Evolutionary conservation across 2,888 invertebrate species (phyloP), one percentile per base, ranked within the genome.

Genomic region (Mythimna lalbum): DNA sequence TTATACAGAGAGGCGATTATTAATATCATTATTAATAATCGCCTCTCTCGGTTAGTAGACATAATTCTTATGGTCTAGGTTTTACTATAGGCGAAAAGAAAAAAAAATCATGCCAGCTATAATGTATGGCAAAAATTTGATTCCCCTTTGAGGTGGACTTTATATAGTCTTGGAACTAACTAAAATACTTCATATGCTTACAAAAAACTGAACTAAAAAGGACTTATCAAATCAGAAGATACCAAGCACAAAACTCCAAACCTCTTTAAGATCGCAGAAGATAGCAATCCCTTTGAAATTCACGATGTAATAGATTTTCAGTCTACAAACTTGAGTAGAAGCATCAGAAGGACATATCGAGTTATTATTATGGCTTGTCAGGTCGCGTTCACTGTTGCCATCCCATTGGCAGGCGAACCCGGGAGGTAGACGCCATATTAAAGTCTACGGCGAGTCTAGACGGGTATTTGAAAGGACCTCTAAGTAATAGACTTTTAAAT

Each of bases 361-460:
- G 6, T 43, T 43, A 73, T 82, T 86, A 86, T 88, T 86, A 89
- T 77, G 80, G 81, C 86, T 84, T 87, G 86, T 88, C 87, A 88
- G 87, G 86, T 85, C 84, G 80, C 85, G 82, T 81, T 82, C 77
- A 73, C 78, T 81, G 82, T 78, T 78, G 74, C 80, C 74, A 70
- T 81, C 63, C 76, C 49, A 80, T 79, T 55, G 79, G 53, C 55
- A 78, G 53, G 74, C 81, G 66, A n/a, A 55, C 31, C 31, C 31
- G 33, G 33, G 75, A 80, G 68, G 68, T 80, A 81, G 83, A 81
- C 82, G 85, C 83, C 82, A 87, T 90, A 90, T 91, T 90, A 87
- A 86, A 90, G 88, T 90, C 89, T 89, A 81, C 80, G 79, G 75
- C 80, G 78, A 79, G 93, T 92, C 92, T 92, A 92, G 92, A 91